phyloP scores from a whole-genome alignment of 2,888 invertebrate species.

The Catocala fraxini region DNA sequence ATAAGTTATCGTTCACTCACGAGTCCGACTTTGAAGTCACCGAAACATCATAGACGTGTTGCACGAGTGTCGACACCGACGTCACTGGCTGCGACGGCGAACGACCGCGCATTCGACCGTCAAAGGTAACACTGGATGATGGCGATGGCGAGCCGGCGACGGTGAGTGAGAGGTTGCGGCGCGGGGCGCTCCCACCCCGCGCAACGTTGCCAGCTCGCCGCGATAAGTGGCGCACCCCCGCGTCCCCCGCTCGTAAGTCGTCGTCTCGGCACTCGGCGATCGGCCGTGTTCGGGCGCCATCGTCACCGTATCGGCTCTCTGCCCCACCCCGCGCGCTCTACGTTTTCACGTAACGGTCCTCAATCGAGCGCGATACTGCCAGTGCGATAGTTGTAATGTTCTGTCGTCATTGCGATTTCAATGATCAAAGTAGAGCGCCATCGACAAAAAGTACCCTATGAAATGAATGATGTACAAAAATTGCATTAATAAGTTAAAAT shows the following conservation, averaged over 20 bases:
- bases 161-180: constrained; percentile 89
- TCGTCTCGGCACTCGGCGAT: constrained; percentile 82
- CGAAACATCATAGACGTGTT: constrained; percentile 87
- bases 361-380: constrained; percentile 87
- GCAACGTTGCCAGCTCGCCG: constrained; percentile 86
- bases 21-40: constrained; percentile 84
- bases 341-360: constrained; percentile 87
- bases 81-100: constrained; percentile 85
- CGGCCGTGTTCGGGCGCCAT: constrained; percentile 83
- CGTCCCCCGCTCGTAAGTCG: constrained; percentile 81
- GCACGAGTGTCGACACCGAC: constrained; percentile 85
- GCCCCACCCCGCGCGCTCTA: constrained; percentile 82
- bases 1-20: constrained; percentile 83
- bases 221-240: constrained; percentile 88
- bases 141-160: constrained; percentile 84
- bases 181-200: constrained; percentile 86
- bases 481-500: constrained; percentile 2
- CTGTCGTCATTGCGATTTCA: constrained; percentile 69
- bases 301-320: constrained; percentile 79
- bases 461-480: constrained; percentile 12
- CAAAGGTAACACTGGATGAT: constrained; percentile 89
- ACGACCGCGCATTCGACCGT: constrained; percentile 85
- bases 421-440: constrained; percentile 63
- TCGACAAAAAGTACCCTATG: constrained; percentile 36
- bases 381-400: constrained; percentile 76